Evolutionary conservation across 2,797 vertebrate genomes (phyloP).

Genomic region (Percopsis omiscomaycus): DNA sequence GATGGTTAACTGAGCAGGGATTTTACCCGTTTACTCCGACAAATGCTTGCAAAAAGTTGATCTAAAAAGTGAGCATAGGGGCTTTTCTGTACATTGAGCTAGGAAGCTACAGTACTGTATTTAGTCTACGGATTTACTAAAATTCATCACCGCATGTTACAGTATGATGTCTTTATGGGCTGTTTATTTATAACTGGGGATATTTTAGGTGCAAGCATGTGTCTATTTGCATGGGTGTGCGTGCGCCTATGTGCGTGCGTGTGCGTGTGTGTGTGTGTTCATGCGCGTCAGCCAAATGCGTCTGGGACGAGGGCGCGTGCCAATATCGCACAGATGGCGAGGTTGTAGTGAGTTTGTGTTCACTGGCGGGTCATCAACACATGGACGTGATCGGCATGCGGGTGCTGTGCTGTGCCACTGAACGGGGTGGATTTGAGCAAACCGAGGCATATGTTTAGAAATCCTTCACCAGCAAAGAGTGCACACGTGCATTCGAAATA

Average conservation of each 20-base stretch:
- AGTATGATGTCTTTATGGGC: background rate
- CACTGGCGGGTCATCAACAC: constrained; percentile 1
- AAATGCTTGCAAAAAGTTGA: too few relatives aligned
- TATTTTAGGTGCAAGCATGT: background rate
- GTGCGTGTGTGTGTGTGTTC: background rate
- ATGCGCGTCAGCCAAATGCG: background rate
- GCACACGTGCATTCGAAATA: background rate
- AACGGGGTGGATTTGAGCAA: background rate
- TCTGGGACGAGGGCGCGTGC: background rate
- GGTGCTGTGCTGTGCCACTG: background rate
- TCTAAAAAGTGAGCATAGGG: too few relatives aligned
- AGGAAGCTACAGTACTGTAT: too few relatives aligned
- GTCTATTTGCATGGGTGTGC: background rate
- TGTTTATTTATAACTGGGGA: background rate
- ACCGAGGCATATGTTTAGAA: too few relatives aligned
- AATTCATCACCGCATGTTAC: too few relatives aligned
- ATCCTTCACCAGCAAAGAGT: background rate
- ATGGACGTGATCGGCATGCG: background rate
- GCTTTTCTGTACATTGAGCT: too few relatives aligned
- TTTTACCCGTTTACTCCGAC: too few relatives aligned
- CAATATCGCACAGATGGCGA: background rate
- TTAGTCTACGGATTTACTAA: too few relatives aligned
- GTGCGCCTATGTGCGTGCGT: constrained; percentile 1
- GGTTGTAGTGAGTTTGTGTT: background rate
- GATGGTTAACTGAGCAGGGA: too few relatives aligned